Conservation (phyloP, 2,888 invertebrate genomes). For the Malthinus flaveolus region DNA sequence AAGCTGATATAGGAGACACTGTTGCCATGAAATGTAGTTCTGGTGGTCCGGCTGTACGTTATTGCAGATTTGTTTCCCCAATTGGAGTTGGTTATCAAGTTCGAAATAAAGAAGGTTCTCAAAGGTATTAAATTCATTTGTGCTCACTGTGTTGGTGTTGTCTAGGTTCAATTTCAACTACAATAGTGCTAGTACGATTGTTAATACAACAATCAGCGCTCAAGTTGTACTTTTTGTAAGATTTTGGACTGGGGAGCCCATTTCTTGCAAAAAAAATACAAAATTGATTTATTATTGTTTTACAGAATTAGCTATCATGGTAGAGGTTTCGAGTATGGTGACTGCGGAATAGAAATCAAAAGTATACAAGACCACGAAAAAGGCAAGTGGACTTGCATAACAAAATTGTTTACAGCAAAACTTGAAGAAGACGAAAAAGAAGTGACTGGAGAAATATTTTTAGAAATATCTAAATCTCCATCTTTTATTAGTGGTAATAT, state of each 20-base stretch:
- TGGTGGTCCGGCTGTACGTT: conserved; percentile 4
- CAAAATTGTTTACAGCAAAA: conserved; percentile 1
- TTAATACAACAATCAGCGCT: too few species aligned
- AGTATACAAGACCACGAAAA: conserved; percentile 20
- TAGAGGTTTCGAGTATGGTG: conserved; percentile 32
- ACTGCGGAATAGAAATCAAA: conserved; percentile 32
- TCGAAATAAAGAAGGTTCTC: conserved; percentile 5
- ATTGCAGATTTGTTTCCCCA: conserved; percentile 22
- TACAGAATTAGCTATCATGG: conserved; percentile 31
- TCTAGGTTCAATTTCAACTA: too few species aligned
- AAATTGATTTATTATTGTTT: background rate
- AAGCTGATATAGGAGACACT: conserved; percentile 6
- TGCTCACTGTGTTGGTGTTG: background rate
- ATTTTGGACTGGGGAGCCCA: too few species aligned
- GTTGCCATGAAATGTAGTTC: conserved; percentile 16
- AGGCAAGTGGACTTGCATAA: conserved; percentile 35
- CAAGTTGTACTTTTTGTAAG: too few species aligned
- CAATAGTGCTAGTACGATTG: too few species aligned
- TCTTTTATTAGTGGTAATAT: background rate
- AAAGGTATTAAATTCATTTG: background rate
- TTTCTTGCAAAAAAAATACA: background rate
- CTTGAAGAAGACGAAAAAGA: background rate
- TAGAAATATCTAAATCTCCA: background rate
- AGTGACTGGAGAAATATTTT: background rate
- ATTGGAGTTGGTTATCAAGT: conserved; percentile 12